Evolutionary conservation across 2,888 invertebrate species (phyloP), one percentile per base, ranked within the genome.

Genomic region (Xestia ashworthii): DNA sequence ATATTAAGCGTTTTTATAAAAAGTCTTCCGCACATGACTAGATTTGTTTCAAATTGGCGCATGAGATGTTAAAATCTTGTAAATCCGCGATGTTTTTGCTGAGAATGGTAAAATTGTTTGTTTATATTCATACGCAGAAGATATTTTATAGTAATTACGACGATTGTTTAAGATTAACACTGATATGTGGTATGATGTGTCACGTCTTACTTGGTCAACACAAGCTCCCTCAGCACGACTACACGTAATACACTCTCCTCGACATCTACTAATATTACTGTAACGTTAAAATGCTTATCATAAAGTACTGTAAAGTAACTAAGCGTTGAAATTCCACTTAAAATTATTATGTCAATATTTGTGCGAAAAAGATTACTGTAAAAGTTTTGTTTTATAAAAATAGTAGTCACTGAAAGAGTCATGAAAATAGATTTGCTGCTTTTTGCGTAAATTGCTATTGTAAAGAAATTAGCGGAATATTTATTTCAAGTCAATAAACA

Each of bases 171-270:
- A 89, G 90, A 89, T 89, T 90, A 93, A 93, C 93, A 92, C 93
- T 96, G 96, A 96, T 96, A 96, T 96, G 96, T 96, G 93, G 93
- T 88, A 93, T 96, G 96, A 96, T 96, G 96, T 96, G 96, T 96
- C 91, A 94, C 94, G 95, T 95, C 91, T 91, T 89, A 91, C 89
- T 96, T 96, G 95, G 96, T 96, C 96, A 78, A 62, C 67, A 84
- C 80, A 81, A 81, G 80, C 55, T 75, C 67, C 84, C 80, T 44
- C 44, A 44, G 65, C 25, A 44, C 74, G 48, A 32, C 55, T 65
- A 65, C 65, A 48, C 67, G 16, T 66, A 62, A 48, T 68, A 78
- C 67, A 55, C 82, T 82, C 89, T 81, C 81, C 75, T 81, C 82
- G 74, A 85, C 87, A 87, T 87, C 85, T 84, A 87, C 84, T 87